A percentile compares a stretch with the other conserved stretches of the same genome.
phyloP scores from a whole-genome alignment of 2,888 invertebrate genomes.

The Eumacrocentrus americanus region DNA sequence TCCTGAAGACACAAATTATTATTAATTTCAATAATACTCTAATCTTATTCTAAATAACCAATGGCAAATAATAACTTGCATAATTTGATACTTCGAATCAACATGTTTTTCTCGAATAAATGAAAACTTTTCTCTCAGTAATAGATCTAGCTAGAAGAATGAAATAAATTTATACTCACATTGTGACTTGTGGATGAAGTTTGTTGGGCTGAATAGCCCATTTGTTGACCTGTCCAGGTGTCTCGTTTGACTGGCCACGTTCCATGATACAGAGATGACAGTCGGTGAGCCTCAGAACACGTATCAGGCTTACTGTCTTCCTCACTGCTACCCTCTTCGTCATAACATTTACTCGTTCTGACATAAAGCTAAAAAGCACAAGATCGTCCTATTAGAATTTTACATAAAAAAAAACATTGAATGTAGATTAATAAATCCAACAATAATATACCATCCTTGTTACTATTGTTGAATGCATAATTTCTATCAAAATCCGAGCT shows the following conservation, averaged over 20 bases:
- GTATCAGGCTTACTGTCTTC: slow-evolving; percentile 49
- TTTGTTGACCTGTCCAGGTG: slow-evolving; percentile 55
- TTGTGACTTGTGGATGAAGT: slow-evolving; percentile 47
- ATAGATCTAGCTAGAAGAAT: too few species aligned
- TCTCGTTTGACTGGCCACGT: slow-evolving; percentile 68
- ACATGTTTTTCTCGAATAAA: too few species aligned
- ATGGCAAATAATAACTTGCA: not conserved
- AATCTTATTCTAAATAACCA: not conserved
- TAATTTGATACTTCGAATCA: not conserved
- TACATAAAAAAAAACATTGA: not conserved
- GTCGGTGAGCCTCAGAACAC: slow-evolving; percentile 44
- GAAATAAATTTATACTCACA: too few species aligned
- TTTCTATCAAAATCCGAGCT: too few species aligned
- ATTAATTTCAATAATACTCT: not conserved
- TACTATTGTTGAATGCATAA: too few species aligned
- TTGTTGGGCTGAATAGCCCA: slow-evolving; percentile 46
- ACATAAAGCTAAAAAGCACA: slow-evolving; percentile 41
- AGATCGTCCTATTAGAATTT: not conserved
- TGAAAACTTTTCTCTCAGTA: too few species aligned
- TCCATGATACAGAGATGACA: slow-evolving; percentile 66
- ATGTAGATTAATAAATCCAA: not conserved
- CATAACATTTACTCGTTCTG: slow-evolving; percentile 46
- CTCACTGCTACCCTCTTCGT: slow-evolving; percentile 52
- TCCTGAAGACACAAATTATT: slow-evolving; percentile 58
- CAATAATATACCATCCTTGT: not conserved